These are phyloP conservation scores for Netelia melanura DNA, from an alignment of 2,888 invertebrate species.

Conservation along the genomic window DNA sequence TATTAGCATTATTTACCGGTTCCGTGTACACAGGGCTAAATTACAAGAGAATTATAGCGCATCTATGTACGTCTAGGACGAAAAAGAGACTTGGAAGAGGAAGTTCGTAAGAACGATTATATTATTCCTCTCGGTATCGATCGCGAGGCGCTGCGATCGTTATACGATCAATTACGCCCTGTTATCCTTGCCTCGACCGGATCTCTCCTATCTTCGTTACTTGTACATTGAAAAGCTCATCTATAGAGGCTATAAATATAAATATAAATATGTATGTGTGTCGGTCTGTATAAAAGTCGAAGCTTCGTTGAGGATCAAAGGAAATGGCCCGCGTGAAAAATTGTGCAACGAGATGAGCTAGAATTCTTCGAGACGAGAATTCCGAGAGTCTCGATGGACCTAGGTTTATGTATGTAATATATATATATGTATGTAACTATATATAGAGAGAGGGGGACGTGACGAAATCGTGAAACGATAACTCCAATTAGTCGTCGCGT, in stretches of 20 bases:
- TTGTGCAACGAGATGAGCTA: conserved; percentile 19
- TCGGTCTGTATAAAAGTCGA: not conserved
- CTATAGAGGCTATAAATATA: not conserved
- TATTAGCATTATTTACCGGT: conserved; percentile 71
- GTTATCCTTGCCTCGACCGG: conserved; percentile 35
- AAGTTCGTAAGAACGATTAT: not conserved
- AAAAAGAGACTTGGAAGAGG: conserved; percentile 8
- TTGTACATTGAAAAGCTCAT: too few species aligned
- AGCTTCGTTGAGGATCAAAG: conserved; percentile 38
- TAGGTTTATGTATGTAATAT: not conserved
- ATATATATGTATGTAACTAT: not conserved
- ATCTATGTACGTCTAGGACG: not conserved
- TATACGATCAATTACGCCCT: conserved; percentile 50
- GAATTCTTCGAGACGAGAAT: conserved; percentile 20
- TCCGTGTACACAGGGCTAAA: conserved; percentile 27
- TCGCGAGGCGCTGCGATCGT: conserved; percentile 7
- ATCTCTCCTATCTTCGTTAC: conserved; percentile 10
- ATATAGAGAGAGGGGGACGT: not conserved
- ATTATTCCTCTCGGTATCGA: conserved; percentile 33
- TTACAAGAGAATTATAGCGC: not conserved
- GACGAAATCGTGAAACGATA: conserved; percentile 52
- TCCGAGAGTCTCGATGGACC: not conserved
- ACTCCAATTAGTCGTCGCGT: conserved; percentile 54
- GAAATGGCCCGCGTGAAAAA: conserved; percentile 24
- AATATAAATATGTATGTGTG: not conserved